Base-by-base conservation (phyloP, 2,888 invertebrate species). In the Griposia aprilina region DNA sequence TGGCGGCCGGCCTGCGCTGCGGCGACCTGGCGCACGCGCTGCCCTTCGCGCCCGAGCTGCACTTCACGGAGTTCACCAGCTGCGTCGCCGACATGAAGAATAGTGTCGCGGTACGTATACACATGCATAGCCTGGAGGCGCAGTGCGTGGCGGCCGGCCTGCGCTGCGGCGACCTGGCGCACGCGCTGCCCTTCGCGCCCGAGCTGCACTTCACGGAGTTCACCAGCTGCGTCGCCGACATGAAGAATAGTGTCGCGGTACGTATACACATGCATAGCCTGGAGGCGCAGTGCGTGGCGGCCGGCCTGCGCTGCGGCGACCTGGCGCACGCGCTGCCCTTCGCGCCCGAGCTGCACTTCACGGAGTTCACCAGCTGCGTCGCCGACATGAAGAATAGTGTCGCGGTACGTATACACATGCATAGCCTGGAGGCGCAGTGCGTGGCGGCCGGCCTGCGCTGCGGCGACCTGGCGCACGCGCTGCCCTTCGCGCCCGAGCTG, bases 331-430 rank as follows among this genome's bases (percentile, higher is more conserved):
- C 99, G 69, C 97, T 99, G 93, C 98, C 98, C 79, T 99, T 98
- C 96, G 98, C 98, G 81, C 99, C 99, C 0, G 99, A 99, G 94
- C 97, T 99, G 89, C 99, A 99, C 97, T 99, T 98, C 97, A 94
- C 97, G 20, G 99, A 99, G 97, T 98, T 99, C 97, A 97, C 98
- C 88, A 98, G 98, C 87, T 97, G 97, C 55, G 96, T 99, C 66
- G 99, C 99, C 10, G 99, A 99, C 93, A 99, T 99, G 99, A 99
- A 99, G 96, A 99, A 99, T 93, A 98, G 99, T 69, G 98, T 98
- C 52, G 98, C 98, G 59, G 98, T 98, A 94, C 97, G 97, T 90
- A 17, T 1, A 55, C 26, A 0, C 3, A n/a, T n/a, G n/a, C n/a
- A n/a, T n/a, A n/a, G 97, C 23, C 97, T 98, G 97, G 98, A 98